Base-by-base conservation (phyloP, 2,888 invertebrate species). In the Orthosia gracilis region DNA sequence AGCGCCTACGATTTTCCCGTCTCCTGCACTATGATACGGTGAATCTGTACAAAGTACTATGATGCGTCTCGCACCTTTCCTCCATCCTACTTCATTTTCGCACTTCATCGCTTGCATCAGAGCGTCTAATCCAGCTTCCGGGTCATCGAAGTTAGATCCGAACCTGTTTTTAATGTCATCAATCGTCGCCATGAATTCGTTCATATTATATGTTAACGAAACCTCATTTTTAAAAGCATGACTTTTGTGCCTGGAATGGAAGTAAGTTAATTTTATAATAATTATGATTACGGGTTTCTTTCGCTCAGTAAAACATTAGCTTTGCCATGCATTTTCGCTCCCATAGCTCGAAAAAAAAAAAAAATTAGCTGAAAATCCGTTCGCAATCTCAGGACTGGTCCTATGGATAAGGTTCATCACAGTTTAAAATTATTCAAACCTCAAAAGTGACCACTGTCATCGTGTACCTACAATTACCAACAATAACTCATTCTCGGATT, bases 81-180 rank as follows among this genome's bases (percentile, higher is more conserved):
- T 95, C 99, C 99, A 99, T 2, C 97, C 97, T 82, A 98, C 97
- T 84, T 97, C 94, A 1, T 97, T 86, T 83, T 97, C 93, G 87
- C 98, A 98, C 15, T 97, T 97, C 89, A 99, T 97, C 0, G 97
- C 98, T 94, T 99, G 99, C 98, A 99, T 98, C 62, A 99, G 94
- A 15, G 98, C 99, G 91, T 99, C 99, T 64, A 99, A 97, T 5
- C 98, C 98, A 23, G 98, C 98, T 94, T 99, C 99, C 0, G 98
- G 98, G 5, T 97, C 94, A 87, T 98, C 98, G 78, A 98, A 92
- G 93, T 97, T 97, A 78, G 79, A 96, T 91, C 78, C 97, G 76
- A 93, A 87, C 2, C 40, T 40, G 40, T 40, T 40, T 40, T 64
- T 50, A 50, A 84, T 78, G 0, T 55, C 23, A 0, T 31, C 13